Percentiles rank a stretch among this genome's conserved stretches.
These are phyloP conservation scores for Spodoptera picta DNA, from an alignment of 2,888 invertebrate genomes.

Conservation along the genomic window DNA sequence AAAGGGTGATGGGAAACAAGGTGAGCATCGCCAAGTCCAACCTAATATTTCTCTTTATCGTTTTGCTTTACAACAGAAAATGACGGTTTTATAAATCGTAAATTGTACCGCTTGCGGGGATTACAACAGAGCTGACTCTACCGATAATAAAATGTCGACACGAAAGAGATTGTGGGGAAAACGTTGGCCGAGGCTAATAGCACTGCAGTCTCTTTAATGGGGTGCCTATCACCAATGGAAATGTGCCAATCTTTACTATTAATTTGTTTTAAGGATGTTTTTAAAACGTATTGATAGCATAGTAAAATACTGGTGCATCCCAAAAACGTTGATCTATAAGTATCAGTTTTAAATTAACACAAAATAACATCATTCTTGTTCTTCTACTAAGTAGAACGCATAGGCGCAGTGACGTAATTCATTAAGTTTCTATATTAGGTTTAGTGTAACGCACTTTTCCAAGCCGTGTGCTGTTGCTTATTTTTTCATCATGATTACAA, in stretches of 20 bases:
- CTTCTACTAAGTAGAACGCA: too few species aligned
- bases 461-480: too few species aligned
- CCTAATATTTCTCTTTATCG: constrained; percentile 73
- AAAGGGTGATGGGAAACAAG: constrained; percentile 62
- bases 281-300: background rate
- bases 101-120: constrained; percentile 82
- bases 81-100: constrained; percentile 79
- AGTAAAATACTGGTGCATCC: too few species aligned
- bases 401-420: too few species aligned
- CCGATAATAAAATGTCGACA: constrained; percentile 87
- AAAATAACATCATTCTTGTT: too few species aligned
- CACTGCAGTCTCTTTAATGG: constrained; percentile 71
- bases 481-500: too few species aligned
- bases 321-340: too few species aligned
- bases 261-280: constrained; percentile 34
- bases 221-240: constrained; percentile 72
- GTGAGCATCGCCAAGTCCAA: constrained; percentile 63
- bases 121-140: constrained; percentile 82
- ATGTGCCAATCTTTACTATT: constrained; percentile 66
- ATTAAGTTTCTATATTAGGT: too few species aligned
- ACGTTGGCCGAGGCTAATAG: constrained; percentile 71
- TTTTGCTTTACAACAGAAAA: constrained; percentile 77
- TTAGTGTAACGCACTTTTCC: too few species aligned
- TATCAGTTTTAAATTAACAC: too few species aligned
- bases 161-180: constrained; percentile 79